Base-by-base conservation (phyloP, 2,797 vertebrate genomes). In the Odontamblyopus lacepedii region DNA sequence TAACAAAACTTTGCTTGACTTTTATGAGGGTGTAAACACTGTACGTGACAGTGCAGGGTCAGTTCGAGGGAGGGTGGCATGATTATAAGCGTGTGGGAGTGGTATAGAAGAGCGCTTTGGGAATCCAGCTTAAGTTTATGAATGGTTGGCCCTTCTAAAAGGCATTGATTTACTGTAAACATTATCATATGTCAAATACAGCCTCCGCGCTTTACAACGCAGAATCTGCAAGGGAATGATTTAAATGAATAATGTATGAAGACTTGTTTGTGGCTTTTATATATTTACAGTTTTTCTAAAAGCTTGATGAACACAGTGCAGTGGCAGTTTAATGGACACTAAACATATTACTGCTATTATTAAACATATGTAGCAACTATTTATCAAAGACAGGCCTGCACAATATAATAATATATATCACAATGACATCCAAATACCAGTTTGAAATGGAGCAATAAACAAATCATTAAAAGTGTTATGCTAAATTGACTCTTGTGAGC, bases 1-100 rank as follows among this genome's bases (percentile, higher is more conserved):
- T 26, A 32, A 74, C 77, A 16, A 55, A 76, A 68, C 41, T 51
- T 71, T 71, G 27, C 63, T 63, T 74, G 11, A 15, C n/a, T 79
- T 81, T 75, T 30, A 60, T 74, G 19, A 72, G 30, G 66, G 70
- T 30, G 61, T 84, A 50, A 65, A 70, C 59, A 69, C 62, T 51
- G 12, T 55, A 0, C 62, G 18, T 35, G n/a, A 73, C 55, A 69
- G 70, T 53, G 59, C 9, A 51, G 56, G 64, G 71, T 71, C 57
- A 67, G 53, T 53, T 35, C 27, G 44, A 44, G 15, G 59, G 67
- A 53, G 56, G 3, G 1, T 53, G 29, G 23, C 23, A 44, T 53
- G 35, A 16, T 0, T 48, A 7, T 5, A 41, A 63, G 9, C 23
- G 70, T 59, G 71, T 74, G 35, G 70, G 72, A 67, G 76, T 61